Base-by-base conservation (phyloP, 2,797 vertebrate species). In the Halcyon chelicuti region DNA sequence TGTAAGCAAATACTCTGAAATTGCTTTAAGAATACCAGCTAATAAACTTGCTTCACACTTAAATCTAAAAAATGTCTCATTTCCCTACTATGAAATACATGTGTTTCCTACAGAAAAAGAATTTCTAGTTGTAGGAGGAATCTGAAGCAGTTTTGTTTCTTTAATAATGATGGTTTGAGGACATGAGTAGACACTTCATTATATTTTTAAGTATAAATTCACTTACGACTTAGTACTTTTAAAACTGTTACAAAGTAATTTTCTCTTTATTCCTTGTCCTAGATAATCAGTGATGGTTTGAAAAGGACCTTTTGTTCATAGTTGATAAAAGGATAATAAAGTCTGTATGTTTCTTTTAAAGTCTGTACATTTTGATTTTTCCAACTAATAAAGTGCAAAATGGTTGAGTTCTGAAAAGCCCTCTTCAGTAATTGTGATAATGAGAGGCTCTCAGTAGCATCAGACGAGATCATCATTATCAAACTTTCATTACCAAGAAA, bases 401-500 rank as follows among this genome's bases (percentile, higher is more conserved):
- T 40, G 46, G 28, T 70, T 80, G 76, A 73, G 39, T 88, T 90
- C 83, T 87, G 79, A 92, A 94, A 95, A 91, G 19, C 12, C 7
- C 12, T 80, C 47, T 57, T 93, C 54, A 58, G 42, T 78, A 80
- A 74, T n/a, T 86, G 26, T 42, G 16, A 75, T 83, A 88, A 81
- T 75, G 78, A 81, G 57, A 61, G 14, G n/a, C 92, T 93, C 60
- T 81, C 66, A 62, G 63, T 71, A 71, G 23, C 51, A 49, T 84
- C 51, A 67, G 54, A 70, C 3, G 14, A 74, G 70, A 49, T 91
- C 74, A 57, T 88, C 25, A 37, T 82, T 86, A 79, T 82, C 54
- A 77, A 80, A 62, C 61, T 91, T 94, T 63, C 51, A 62, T 83
- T 90, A 83, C 35, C 29, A 61, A 89, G 74, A 82, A 71, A 93